Base-by-base conservation (phyloP, 2,797 vertebrate species). In the Fistularia commersonii region DNA sequence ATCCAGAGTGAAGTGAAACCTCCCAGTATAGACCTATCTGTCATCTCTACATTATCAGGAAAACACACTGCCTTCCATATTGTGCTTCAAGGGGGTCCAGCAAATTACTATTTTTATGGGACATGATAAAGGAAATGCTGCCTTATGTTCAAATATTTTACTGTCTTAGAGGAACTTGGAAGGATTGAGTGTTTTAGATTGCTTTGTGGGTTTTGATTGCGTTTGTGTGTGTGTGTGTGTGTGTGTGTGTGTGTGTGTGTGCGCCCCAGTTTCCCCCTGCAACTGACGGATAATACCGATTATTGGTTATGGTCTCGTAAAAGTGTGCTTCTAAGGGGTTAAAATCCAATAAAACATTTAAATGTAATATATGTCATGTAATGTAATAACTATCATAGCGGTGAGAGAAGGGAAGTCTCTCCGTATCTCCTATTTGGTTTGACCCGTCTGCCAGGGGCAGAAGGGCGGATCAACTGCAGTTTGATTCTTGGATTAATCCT, bases 51-150 rank as follows among this genome's bases (percentile, higher is more conserved):
- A 87, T 93, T 93, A 93, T 93, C 93, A 90, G 90, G 89, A 90
- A 92, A 91, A 89, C 88, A 90, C 88, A 89, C 89, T 80, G 84
- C 90, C 92, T 79, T 90, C 92, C 90, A 88, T 89, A 89, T 93
- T 89, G 87, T 90, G 91, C 90, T 90, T 88, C 90, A 87, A 93
- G 89, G 60, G 89, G 89, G 89, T 90, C 79, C 77, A 69, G 92
- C 92, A 93, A 93, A 93, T 92, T 86, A 91, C 91, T 93, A 87
- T 93, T 94, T 95, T 93, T 92, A 92, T 92, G 90, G 91, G 88
- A 88, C 90, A 89, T 90, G 92, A 93, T 93, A 92, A 93, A 94
- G 90, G 90, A 93, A 93, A 92, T 85, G 89, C 87, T 83, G 88
- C 91, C 89, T 90, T 91, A 86, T 90, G 91, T 91, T 92, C 92